Evolutionary conservation across 2,113 vertebrate species (phyloP), one percentile per base, ranked within the genome.

Genomic region (Xenotilapia longispinis): DNA sequence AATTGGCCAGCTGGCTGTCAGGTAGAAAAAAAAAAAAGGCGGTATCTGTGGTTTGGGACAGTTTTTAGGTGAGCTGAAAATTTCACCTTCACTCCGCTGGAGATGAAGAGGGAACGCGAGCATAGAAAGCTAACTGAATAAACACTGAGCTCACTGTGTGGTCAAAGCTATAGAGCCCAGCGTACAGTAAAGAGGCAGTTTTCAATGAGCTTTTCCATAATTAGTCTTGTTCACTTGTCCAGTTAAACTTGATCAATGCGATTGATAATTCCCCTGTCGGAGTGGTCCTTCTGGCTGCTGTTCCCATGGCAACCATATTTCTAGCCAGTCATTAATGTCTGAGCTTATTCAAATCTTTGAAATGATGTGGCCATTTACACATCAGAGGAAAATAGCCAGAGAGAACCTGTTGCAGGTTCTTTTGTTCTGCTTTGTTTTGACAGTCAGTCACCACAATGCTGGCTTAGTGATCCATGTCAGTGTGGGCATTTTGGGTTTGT

Each of bases 221-320:
- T 90, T 79, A 84, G 55, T 84, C 87, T 23, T 51, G 80, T 85
- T 89, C 70, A 57, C 31, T 82, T 54, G 26, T 75, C 47, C 68
- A 63, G 31, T 70, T 54, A 91, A 51, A 78, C 26, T 3, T 51
- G 73, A 78, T 93, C 83, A 49, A 78, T 70, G 42, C 49, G 83
- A 91, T 88, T 91, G 91, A 91, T 89, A 80, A 90, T 81, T 42
- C 84, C 65, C 75, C 80, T 84, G 82, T 81, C 26, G 33, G 81
- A 55, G 21, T 2, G 21, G 57, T 55, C 81, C 80, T 68, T 57
- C 82, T 85, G 93, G 82, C 82, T 57, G 68, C 84, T 85, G 91
- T 94, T 93, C 53, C 88, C 84, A 91, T 88, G 90, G 88, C 55
- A 90, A 93, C 92, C n/a, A 40, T 17, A 80, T 85, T 87, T 70